Conservation (phyloP, 2,797 vertebrate species). For the Falco novaeseelandiae region DNA sequence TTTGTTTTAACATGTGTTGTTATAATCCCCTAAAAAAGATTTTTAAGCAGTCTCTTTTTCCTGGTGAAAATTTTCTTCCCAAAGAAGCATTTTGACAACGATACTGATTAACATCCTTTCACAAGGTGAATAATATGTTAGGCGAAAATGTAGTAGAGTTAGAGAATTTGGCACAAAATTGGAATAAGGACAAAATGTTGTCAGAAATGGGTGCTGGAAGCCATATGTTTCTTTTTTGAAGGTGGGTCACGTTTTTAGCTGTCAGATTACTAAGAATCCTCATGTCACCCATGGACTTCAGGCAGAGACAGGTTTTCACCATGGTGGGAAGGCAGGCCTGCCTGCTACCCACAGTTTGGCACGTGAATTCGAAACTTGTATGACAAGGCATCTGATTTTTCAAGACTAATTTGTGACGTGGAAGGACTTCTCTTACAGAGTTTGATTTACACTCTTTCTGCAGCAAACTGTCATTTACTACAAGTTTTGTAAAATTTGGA, state of each 20-base stretch:
- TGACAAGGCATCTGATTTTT: constrained; percentile 37
- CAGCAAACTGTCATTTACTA: not conserved
- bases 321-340: not conserved
- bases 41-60: not conserved
- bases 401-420: constrained; percentile 19
- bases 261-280: constrained; percentile 58
- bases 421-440: constrained; percentile 12
- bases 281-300: constrained; percentile 15
- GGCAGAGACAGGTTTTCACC: constrained; percentile 63
- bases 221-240: constrained; percentile 66
- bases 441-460: not conserved
- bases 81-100: constrained; percentile 47
- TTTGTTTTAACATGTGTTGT: not conserved
- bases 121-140: constrained; percentile 68
- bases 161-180: constrained; percentile 69
- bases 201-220: constrained; percentile 66
- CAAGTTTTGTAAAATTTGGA: not conserved
- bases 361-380: not conserved
- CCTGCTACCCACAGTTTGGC: constrained; percentile 18
- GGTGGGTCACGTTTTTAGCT: constrained; percentile 67
- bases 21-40: not conserved
- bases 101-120: constrained; percentile 55
- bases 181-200: constrained; percentile 70
- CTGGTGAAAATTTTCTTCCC: not conserved
- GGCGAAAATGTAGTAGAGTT: constrained; percentile 46